Conservation (phyloP, 2,113 vertebrate species). For the Mystacornis crossleyi region DNA sequence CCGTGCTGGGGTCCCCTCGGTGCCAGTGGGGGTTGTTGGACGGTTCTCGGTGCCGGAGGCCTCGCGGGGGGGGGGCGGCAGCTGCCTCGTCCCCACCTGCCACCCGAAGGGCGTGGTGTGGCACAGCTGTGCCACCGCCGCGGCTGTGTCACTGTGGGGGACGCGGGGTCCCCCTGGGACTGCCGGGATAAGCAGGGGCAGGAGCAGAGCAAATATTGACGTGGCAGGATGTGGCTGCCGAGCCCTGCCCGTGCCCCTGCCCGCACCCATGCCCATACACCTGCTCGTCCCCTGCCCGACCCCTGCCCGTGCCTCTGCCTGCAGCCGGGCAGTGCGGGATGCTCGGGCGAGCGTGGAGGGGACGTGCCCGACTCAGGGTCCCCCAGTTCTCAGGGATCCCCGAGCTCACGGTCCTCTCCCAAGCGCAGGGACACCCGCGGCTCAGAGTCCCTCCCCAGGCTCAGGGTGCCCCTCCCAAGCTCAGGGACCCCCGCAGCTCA, state of each 20-base stretch:
- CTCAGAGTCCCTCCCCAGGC: neutral
- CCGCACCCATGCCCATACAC: rapidly evolving
- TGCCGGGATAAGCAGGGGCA: neutral
- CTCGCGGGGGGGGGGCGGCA: neutral
- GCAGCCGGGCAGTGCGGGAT: neutral
- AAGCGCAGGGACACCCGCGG: neutral
- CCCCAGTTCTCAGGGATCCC: too few species aligned
- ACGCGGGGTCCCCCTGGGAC: neutral
- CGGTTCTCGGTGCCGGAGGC: neutral
- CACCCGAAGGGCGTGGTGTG: neutral
- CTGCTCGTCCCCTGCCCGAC: neutral
- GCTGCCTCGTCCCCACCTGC: neutral
- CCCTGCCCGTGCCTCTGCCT: neutral
- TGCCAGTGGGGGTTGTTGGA: neutral
- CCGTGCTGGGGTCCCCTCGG: too few species aligned
- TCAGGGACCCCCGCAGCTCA: neutral
- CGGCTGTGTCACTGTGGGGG: neutral
- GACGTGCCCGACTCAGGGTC: neutral
- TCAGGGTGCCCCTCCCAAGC: neutral
- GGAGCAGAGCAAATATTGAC: neutral
- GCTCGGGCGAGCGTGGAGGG: neutral
- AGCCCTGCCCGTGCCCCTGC: neutral
- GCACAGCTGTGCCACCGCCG: neutral
- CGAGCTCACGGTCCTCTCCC: neutral
- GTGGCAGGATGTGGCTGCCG: neutral